Conservation (phyloP, 2,888 invertebrate species). For the Ormyrus labotus region DNA sequence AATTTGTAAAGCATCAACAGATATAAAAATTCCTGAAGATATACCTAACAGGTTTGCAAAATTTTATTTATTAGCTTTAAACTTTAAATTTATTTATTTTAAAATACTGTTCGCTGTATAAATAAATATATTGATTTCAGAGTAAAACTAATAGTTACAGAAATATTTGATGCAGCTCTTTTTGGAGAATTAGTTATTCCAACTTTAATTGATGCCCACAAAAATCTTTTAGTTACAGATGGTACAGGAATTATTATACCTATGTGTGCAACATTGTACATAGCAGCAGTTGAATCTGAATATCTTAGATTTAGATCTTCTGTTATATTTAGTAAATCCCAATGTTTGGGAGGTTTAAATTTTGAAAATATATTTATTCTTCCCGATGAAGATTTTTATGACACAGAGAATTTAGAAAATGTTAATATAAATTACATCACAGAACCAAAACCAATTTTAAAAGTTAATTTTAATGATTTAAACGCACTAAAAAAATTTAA, state of each 20-base stretch:
- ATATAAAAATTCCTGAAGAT: constrained; percentile 77
- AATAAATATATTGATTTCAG: constrained; percentile 57
- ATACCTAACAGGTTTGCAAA: constrained; percentile 76
- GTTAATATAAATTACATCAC: constrained; percentile 79
- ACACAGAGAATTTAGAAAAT: constrained; percentile 82
- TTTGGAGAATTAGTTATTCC: constrained; percentile 86
- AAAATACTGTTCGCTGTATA: constrained; percentile 23
- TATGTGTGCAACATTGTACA: constrained; percentile 80
- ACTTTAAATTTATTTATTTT: neutral
- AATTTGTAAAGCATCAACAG: constrained; percentile 80
- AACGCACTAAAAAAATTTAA: constrained; percentile 71
- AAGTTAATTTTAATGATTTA: constrained; percentile 81
- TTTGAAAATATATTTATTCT: constrained; percentile 71
- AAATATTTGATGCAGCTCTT: constrained; percentile 87
- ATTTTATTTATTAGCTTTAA: neutral
- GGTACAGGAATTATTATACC: constrained; percentile 80
- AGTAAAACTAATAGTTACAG: constrained; percentile 83
- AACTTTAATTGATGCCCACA: constrained; percentile 83
- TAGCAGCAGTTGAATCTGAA: constrained; percentile 80
- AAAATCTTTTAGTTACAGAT: constrained; percentile 77
- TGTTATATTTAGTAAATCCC: constrained; percentile 59
- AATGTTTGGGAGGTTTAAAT: constrained; percentile 60
- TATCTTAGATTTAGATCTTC: constrained; percentile 64
- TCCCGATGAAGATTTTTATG: constrained; percentile 80
- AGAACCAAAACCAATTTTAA: constrained; percentile 78